Base-by-base conservation (phyloP, 1,140 invertebrate genomes). In the Oreohelix idahoensis region DNA sequence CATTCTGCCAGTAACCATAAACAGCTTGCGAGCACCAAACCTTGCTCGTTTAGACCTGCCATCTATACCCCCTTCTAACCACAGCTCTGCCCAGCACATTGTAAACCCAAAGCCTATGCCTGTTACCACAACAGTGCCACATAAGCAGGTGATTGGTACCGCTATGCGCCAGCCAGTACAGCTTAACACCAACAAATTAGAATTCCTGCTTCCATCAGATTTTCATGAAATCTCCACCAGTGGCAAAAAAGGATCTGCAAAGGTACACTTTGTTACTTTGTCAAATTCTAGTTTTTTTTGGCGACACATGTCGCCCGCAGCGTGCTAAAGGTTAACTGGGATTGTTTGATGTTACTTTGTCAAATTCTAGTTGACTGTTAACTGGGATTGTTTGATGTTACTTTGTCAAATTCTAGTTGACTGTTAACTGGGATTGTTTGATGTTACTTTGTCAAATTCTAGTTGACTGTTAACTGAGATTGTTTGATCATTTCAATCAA, bases 101-200 rank as follows among this genome's bases (percentile, higher is more conserved):
- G 89, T 92, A 77, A 90, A 90, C 63, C 90, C 91, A n/a, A 87
- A 88, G 17, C 90, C 90, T 2, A 83, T 88, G 38, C 88, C 87
- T n/a, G 84, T 86, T 32, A 81, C 83, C 8, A 87, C 92, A 13
- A 83, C 84, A 15, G 92, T 92, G 15, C 90, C 92, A 0, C 81
- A 90, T 29, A 89, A 89, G 74, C 90, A 90, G 84, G 88, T 93
- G n/a, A 89, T 90, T 35, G 91, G 90, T 58, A 93, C 91, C 32
- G 92, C 90, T 0, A 84, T 93, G 63, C 78, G 91, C 63, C 89
- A 90, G 79, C 89, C 90, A 29, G 81, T 93, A 1, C 88, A 90
- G 73, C 76, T 93, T 5, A 91, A 89, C 0, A 74, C 84, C n/a
- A 89, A 88, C 39, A 86, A 86, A 58, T 84, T 92, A 35, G 87